phyloP scores from a whole-genome alignment of 2,113 vertebrate genomes.

The Sylvietta virens region DNA sequence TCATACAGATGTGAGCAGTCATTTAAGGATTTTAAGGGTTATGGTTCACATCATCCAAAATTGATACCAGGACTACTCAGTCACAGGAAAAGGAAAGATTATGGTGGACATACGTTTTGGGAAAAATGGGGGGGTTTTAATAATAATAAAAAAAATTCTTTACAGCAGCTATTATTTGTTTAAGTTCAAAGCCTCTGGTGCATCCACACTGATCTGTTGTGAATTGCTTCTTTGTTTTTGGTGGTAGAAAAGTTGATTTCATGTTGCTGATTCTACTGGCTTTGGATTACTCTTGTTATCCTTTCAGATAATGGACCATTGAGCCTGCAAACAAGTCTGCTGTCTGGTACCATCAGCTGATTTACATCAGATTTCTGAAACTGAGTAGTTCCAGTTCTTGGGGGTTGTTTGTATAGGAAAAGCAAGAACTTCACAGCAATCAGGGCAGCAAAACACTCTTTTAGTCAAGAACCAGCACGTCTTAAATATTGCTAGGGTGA shows the following conservation, averaged over 20 bases:
- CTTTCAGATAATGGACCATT: constrained; percentile 18
- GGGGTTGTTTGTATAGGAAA: neutral
- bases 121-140: neutral
- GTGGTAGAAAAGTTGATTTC: constrained; percentile 10
- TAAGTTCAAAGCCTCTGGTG: neutral
- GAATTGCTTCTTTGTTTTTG: constrained; percentile 26
- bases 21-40: neutral
- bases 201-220: neutral
- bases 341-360: constrained; percentile 19
- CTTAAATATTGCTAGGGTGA: neutral
- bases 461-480: neutral
- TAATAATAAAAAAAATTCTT: neutral
- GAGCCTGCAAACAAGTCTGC: neutral
- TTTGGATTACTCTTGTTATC: neutral
- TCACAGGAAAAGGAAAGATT: neutral
- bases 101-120: neutral
- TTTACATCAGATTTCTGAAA: neutral
- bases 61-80: neutral
- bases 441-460: neutral
- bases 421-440: neutral
- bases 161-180: neutral
- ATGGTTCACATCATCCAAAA: neutral
- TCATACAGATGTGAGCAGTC: neutral
- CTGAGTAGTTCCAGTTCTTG: neutral
- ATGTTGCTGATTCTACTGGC: constrained; percentile 4